Evolutionary conservation across 1,140 invertebrate species (phyloP).

Genomic region (Neodiprion pinetum): DNA sequence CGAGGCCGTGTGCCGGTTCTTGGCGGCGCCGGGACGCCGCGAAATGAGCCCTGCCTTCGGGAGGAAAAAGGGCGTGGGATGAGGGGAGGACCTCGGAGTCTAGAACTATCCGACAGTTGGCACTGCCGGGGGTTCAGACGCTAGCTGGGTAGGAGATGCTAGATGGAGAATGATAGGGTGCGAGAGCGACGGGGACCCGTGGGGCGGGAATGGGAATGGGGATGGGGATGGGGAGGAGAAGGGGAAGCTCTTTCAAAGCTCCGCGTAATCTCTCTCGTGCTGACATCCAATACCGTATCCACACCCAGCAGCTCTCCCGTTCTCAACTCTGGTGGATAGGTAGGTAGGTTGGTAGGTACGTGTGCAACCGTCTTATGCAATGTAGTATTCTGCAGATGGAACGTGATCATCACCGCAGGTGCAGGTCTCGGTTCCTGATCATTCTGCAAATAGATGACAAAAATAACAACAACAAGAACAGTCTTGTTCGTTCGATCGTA

Average conservation of each 20-base stretch:
- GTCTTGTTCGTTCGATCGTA: no score
- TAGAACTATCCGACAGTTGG: conserved; percentile 8
- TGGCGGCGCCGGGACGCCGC: no score
- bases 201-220: not conserved
- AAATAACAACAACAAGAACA: no score
- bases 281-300: conserved; percentile 44
- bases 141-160: not conserved
- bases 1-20: no score
- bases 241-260: conserved; percentile 39
- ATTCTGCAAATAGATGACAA: no score
- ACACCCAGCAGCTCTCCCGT: conserved; percentile 32
- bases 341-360: no score
- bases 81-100: conserved; percentile 8
- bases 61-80: not conserved
- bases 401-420: no score
- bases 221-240: not conserved
- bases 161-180: conserved; percentile 21
- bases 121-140: not conserved
- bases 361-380: no score
- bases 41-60: no score
- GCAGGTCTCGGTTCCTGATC: no score
- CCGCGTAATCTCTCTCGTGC: conserved; percentile 47
- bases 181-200: conserved; percentile 9
- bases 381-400: no score
- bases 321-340: conserved; percentile 22